Percentiles rank a stretch among this genome's conserved stretches.
phyloP scores from a whole-genome alignment of 2,113 vertebrate genomes.

The Seriola quinqueradiata region DNA sequence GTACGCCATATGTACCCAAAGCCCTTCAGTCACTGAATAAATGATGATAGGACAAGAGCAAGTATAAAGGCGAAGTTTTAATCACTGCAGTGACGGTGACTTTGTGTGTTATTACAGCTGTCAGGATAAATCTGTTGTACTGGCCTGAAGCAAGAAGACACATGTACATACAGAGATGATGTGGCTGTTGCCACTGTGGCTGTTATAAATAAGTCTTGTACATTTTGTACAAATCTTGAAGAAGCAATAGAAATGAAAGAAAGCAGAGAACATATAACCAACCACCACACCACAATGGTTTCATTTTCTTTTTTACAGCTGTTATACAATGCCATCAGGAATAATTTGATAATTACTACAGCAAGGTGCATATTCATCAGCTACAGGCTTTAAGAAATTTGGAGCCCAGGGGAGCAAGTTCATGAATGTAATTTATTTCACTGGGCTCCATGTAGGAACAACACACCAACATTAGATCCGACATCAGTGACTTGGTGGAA shows the following conservation, averaged over 20 bases:
- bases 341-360: not conserved
- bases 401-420: slow-evolving; percentile 10
- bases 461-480: slow-evolving; percentile 3
- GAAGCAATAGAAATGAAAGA: not conserved
- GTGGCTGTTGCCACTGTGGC: too few species aligned
- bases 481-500: slow-evolving; percentile 4
- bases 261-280: slow-evolving; percentile 2
- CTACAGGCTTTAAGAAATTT: slow-evolving; percentile 5
- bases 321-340: slow-evolving; percentile 15
- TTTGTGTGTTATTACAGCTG: not conserved
- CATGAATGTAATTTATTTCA: slow-evolving; percentile 17
- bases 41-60: not conserved
- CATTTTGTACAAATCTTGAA: too few species aligned
- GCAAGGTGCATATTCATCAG: slow-evolving; percentile 23
- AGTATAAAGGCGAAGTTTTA: not conserved
- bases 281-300: not conserved
- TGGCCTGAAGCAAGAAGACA: not conserved
- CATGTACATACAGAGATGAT: slow-evolving; percentile 2
- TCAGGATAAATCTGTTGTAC: too few species aligned
- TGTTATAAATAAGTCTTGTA: too few species aligned
- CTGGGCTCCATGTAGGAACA: not conserved
- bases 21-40: not conserved
- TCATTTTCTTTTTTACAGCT: not conserved
- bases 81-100: not conserved
- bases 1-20: not conserved